Percentiles rank a stretch among this genome's conserved stretches.
Conservation (phyloP, 1,140 invertebrate genomes). For the Carposina sasakii region DNA sequence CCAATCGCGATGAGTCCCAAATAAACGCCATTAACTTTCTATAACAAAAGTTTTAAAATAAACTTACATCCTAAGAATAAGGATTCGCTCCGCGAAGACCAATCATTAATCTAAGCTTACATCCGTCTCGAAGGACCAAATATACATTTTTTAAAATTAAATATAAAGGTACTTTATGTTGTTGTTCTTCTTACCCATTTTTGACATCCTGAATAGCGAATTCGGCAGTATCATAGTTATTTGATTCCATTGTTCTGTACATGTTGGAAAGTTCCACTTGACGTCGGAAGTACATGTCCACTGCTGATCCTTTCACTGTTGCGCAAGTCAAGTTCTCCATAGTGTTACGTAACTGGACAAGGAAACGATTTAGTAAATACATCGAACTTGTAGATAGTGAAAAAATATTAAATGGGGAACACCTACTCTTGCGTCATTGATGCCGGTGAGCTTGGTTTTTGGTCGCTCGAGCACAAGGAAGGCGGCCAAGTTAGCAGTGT, state of each 20-base stretch:
- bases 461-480: constrained; percentile 98
- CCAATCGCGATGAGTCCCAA: constrained; percentile 98
- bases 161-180: too few relatives aligned
- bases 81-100: too few relatives aligned
- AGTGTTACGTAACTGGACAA: constrained; percentile 92
- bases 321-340: constrained; percentile 99
- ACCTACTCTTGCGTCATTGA: constrained; percentile 96
- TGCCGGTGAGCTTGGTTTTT: constrained; percentile 97
- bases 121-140: too few relatives aligned
- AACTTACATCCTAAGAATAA: too few relatives aligned
- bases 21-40: constrained; percentile 98
- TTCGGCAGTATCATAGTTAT: constrained; percentile 95
- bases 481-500: constrained; percentile 98
- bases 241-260: constrained; percentile 99
- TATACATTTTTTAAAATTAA: too few relatives aligned
- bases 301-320: constrained; percentile 96
- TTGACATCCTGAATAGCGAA: constrained; percentile 96
- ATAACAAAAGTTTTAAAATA: constrained; percentile 16
- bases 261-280: constrained; percentile 99
- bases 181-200: too few relatives aligned
- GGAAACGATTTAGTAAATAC: constrained; percentile 5
- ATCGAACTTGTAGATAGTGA: too few relatives aligned
- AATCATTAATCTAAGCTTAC: too few relatives aligned
- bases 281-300: constrained; percentile 96
- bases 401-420: too few relatives aligned